Base-by-base conservation (phyloP, 2,113 vertebrate genomes). In the Ginglymostoma cirratum region DNA sequence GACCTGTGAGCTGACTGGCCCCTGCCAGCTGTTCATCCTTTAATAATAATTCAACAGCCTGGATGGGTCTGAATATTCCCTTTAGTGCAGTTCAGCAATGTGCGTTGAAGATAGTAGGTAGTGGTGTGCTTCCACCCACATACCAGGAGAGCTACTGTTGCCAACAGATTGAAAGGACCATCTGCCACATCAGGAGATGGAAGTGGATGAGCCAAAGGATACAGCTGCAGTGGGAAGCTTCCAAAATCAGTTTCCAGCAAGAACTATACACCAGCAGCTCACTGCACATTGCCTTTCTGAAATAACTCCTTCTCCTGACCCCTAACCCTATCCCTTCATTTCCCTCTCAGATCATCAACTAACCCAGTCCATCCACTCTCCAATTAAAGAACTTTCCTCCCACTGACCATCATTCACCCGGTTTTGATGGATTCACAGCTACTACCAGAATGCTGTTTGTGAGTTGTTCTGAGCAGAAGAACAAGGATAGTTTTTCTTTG, bases 141-240 rank as follows among this genome's bases (percentile, higher is more conserved):
- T 10, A 61, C 3, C 27, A 90, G 48, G 87, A n/a, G 87, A 90
- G 27, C 48, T 34, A 61, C 27, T 30, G 61, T 10, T 38, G 89
- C 55, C 89, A 65, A 92, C 55, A 92, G 89, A 38, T 92, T 65
- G 38, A 92, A 34, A 42, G 55, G 61, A 66, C 55, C 89, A 66
- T 92, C 55, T 92, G 89, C 55, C 61, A 65, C 89, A 65, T 66
- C 55, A 66, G n/a, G 89, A 92, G 89, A 34, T n/a, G 34, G 15
- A 92, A 92, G 17, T 34, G 7, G 89, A n/a, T 92, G 89, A 66
- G 89, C 89, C 89, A 92, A 92, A 66, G 89, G 89, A 92, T 38
- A 15, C 89, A 92, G 89, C 89, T 92, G 89, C 89, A n/a, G 61
- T 23, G 30, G 89, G n/a, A 92, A 15, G 5, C 6, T 92, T 92